Evolutionary conservation across 2,797 vertebrate genomes (phyloP), one percentile per base, ranked within the genome.

Genomic region (Pseudocheirus occidentalis): DNA sequence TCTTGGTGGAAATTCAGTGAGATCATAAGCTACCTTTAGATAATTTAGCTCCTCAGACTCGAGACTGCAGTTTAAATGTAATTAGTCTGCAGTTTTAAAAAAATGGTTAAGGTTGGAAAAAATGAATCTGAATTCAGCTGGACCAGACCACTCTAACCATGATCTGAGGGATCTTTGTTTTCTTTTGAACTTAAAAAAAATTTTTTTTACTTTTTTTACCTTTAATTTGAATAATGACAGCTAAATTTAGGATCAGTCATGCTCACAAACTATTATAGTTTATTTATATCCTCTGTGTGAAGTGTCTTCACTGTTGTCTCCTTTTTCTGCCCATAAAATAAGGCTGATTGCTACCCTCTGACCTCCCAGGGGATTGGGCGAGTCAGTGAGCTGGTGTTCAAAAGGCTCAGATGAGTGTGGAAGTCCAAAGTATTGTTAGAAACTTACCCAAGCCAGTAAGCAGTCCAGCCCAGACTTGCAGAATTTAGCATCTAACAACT

Each of bases 221-320:
- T 90, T 94, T 90, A 58, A 6, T 92, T 90, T 87, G 91, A 90
- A 13, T 93, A 90, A 73, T 27, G 58, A 93, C 94, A 50, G 54
- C 92, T 95, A 40, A 73, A 54, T 29, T 55, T 95, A 46, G 27
- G 81, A 5, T 57, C 2, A 53, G 54, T 50, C 73, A 50, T 46
- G 90, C 62, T 50, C 55, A 73, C 89, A 92, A 28, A 66, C 29
- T 55, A 13, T 91, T 53, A 5, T 0, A 14, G 62, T 95, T 58
- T 87, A 11, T 46, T 21, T 7, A 28, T 94, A 34, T 56, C 31
- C n/a, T 95, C 57, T 21, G 57, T 81, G 50, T 55, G 56, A 28
- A 93, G 87, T 93, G 34, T 31, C n/a, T 94, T 16, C 73, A 52
- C 50, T 50, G 55, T 87, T 93, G 31, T 93, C 89, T 95, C 90